Percentiles rank a stretch among this genome's conserved stretches.
Conservation (phyloP, 2,113 vertebrate genomes). For the Tiliqua scincoides region DNA sequence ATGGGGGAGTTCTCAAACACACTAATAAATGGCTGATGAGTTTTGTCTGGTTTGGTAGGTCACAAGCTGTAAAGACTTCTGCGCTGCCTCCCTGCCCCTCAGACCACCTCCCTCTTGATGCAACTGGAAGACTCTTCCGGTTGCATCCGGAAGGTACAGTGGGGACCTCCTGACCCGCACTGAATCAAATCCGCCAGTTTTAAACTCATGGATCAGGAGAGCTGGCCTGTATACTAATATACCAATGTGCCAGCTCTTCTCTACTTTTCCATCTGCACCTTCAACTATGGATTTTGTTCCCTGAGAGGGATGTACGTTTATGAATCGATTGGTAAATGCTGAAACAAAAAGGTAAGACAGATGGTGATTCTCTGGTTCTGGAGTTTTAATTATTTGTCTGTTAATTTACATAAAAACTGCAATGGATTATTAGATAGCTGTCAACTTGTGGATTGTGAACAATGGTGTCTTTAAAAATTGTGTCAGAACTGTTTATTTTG, state of each 20-base stretch:
- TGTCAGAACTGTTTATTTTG: not conserved
- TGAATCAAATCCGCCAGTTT: no score
- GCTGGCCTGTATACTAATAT: no score
- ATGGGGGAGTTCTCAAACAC: no score
- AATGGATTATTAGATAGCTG: not conserved
- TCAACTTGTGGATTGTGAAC: not conserved
- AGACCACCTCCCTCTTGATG: no score
- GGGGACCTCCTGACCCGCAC: no score
- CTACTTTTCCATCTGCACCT: not conserved
- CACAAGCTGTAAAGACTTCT: no score
- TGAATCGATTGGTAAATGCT: not conserved
- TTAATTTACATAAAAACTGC: not conserved
- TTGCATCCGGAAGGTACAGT: no score
- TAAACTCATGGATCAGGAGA: no score
- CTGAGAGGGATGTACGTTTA: not conserved
- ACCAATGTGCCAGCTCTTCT: not conserved
- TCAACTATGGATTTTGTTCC: not conserved
- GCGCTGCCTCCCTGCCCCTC: no score
- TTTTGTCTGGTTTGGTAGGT: no score
- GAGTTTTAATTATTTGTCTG: constrained; percentile 6
- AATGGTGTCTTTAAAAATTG: not conserved
- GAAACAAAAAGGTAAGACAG: not conserved
- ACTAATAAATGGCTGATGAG: no score
- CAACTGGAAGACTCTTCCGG: not conserved
- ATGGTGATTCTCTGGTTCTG: not conserved